Conservation (phyloP, 2,888 invertebrate species). For the Electrophaes corylata region DNA sequence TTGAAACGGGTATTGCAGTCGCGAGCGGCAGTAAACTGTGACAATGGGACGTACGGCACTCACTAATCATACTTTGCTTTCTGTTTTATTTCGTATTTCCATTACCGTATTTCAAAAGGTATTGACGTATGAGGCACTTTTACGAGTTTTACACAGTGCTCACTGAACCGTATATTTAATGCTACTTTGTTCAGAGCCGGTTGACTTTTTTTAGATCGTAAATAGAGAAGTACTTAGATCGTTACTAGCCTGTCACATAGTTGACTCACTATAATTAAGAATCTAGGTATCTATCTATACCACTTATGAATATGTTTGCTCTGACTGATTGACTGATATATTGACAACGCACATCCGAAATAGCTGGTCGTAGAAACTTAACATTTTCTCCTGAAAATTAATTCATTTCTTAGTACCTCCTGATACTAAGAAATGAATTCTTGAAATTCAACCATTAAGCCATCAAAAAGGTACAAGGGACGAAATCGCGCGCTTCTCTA, state of each 20-base stretch:
- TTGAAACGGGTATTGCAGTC: slow-evolving; percentile 66
- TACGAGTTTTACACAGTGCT: slow-evolving; percentile 75
- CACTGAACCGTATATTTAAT: slow-evolving; percentile 68
- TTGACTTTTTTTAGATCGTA: slow-evolving; percentile 28
- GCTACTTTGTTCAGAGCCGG: slow-evolving; percentile 61
- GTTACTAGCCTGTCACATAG: background rate
- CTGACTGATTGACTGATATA: too few relatives aligned
- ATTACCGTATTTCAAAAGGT: slow-evolving; percentile 84
- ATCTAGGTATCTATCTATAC: too few relatives aligned
- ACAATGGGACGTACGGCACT: slow-evolving; percentile 79
- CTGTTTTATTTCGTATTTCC: slow-evolving; percentile 84
- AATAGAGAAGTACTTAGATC: slow-evolving; percentile 14
- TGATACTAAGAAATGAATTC: too few relatives aligned
- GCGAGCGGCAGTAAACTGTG: slow-evolving; percentile 71
- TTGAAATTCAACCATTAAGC: too few relatives aligned
- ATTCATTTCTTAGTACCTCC: too few relatives aligned
- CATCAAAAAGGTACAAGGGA: too few relatives aligned
- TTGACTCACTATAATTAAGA: background rate
- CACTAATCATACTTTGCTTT: slow-evolving; percentile 84
- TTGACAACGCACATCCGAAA: too few relatives aligned
- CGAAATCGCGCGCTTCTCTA: too few relatives aligned
- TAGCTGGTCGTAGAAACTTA: too few relatives aligned
- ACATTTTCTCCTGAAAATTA: too few relatives aligned
- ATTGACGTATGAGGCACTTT: slow-evolving; percentile 83
- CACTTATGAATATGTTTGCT: too few relatives aligned